A percentile compares a stretch with the other conserved stretches of the same genome.
Conservation (phyloP, 2,888 invertebrate species). For the Standfussiana lucernea region DNA sequence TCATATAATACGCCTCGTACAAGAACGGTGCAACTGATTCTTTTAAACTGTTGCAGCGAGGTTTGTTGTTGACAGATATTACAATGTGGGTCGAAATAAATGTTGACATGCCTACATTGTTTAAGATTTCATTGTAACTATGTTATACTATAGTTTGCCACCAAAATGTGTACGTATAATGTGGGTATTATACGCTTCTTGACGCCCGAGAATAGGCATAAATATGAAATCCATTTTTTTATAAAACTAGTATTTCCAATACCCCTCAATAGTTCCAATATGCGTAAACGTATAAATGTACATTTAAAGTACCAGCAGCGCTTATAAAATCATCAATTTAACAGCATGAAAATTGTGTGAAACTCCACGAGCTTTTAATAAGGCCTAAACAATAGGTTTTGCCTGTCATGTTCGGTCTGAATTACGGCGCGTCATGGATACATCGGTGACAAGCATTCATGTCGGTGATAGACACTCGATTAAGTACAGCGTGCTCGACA, state of each 20-base stretch:
- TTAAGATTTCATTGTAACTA: background rate
- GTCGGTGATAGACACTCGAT: constrained; percentile 65
- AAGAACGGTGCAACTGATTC: constrained; percentile 51
- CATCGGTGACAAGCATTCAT: constrained; percentile 64
- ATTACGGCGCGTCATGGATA: constrained; percentile 58
- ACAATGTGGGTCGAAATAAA: background rate
- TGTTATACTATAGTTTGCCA: background rate
- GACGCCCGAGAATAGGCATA: background rate
- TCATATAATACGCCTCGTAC: constrained; percentile 55
- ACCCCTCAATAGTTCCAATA: background rate
- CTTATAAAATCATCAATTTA: constrained; percentile 51
- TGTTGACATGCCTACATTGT: background rate
- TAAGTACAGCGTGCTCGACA: constrained; percentile 54
- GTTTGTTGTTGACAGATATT: constrained; percentile 18
- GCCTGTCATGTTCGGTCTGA: constrained; percentile 58
- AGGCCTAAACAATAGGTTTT: constrained; percentile 62
- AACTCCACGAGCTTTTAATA: constrained; percentile 51
- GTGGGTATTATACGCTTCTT: too few relatives aligned
- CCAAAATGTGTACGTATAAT: background rate
- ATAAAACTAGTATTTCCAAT: background rate
- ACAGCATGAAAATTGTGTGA: constrained; percentile 40
- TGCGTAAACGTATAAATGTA: background rate
- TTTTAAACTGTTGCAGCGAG: constrained; percentile 33
- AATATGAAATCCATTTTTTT: too few relatives aligned
- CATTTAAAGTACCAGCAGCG: background rate